A percentile compares a stretch with the other conserved stretches of the same genome.
phyloP scores from a whole-genome alignment of 1,140 invertebrate species.

The Papilio xuthus region DNA sequence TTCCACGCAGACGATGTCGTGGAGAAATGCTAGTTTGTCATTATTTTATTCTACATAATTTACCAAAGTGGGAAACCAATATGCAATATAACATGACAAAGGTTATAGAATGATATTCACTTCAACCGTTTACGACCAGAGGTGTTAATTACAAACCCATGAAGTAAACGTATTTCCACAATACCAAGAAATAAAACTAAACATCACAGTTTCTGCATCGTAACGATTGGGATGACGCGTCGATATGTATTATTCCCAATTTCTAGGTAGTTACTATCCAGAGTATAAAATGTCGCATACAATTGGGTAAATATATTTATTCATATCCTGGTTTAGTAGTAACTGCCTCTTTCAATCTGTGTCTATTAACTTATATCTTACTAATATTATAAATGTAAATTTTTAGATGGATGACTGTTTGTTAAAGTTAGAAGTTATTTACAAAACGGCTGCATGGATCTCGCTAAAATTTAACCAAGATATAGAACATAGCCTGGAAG shows the following conservation, averaged over 20 bases:
- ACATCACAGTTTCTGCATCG: not conserved
- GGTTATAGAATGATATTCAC: not conserved
- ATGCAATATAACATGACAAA: not conserved
- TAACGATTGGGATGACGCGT: not conserved
- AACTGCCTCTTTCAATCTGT: not conserved
- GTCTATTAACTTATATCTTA: conserved; percentile 14
- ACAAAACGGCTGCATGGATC: too few relatives aligned
- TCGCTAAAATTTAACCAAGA: too few relatives aligned
- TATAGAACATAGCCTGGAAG: too few relatives aligned
- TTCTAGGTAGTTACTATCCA: not conserved
- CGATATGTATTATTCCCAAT: not conserved
- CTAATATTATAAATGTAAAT: too few relatives aligned
- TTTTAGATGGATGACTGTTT: too few relatives aligned
- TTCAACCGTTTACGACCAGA: not conserved
- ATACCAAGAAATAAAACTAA: not conserved
- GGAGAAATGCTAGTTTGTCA: too few relatives aligned
- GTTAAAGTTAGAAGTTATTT: too few relatives aligned
- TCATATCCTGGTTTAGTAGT: not conserved
- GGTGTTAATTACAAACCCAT: not conserved
- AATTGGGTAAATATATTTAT: not conserved
- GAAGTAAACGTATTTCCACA: not conserved
- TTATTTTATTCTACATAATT: too few relatives aligned
- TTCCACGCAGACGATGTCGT: too few relatives aligned
- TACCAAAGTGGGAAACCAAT: not conserved
- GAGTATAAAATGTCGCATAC: not conserved